Base-by-base conservation (phyloP, 2,888 invertebrate species). In the Dusona sp. region DNA sequence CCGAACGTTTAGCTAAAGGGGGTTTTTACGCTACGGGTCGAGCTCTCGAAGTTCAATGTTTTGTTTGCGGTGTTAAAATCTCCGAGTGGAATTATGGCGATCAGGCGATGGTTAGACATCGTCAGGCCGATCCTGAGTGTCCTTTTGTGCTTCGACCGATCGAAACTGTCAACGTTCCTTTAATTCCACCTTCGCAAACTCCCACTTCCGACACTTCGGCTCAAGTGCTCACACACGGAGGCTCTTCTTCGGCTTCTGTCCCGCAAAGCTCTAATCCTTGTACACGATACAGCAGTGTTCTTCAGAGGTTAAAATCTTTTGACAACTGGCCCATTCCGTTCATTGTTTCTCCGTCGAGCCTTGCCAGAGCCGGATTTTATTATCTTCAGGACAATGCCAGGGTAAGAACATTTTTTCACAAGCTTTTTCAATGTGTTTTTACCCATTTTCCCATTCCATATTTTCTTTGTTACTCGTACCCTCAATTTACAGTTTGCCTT, bases 301-400 rank as follows among this genome's bases (percentile, higher is more conserved):
- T 95, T 9, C 94, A 96, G 88, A 95, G 98, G 87, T 94, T 98
- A 77, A 94, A 96, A 77, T 96, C 97, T 1, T 98, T 97, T 93
- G 95, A 94, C 79, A 96, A 96, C 94, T 98, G 98, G 98, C 97
- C 97, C 74, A 96, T 95, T 54, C 89, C 95, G 13, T 94, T 94
- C 68, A 94, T 95, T 83, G 95, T 98, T 29, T 95, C 96, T 2
- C 97, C 98, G 0, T 95, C 96, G 91, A 95, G 96, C 9, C 94
- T 98, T 86, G 98, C 98, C 0, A 96, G 95, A 92, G 97, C 98
- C 72, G 98, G 98, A 6, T 98, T 98, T 93, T 98, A 97, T 93
- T 98, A 97, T 92, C 95, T 97, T 3, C 96, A 97, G 87, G 95
- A 95, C 57, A 96, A 96, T 19, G 97, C 97, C 92, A 94, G 94